Conservation (phyloP, 2,113 vertebrate genomes). For the Myrmecobius fasciatus region DNA sequence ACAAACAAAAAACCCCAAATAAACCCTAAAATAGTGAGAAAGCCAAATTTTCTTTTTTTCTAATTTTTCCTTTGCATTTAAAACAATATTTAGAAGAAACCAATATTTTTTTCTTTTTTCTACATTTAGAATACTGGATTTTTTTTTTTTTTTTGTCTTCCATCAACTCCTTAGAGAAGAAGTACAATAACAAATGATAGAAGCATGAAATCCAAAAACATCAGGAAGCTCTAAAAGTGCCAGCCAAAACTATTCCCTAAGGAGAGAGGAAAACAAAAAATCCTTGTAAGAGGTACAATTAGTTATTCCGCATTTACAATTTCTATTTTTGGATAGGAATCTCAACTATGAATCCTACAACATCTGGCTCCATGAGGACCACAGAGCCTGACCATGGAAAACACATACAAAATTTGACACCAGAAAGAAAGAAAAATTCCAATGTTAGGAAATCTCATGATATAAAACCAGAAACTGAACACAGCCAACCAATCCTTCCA, state of each 20-base stretch:
- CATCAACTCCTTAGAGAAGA: not conserved
- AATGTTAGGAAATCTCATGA: not conserved
- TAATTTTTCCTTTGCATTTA: constrained; percentile 32
- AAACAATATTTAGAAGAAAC: not conserved
- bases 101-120: constrained; percentile 30
- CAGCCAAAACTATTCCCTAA: not conserved
- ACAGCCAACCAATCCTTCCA: not conserved
- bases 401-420: not conserved
- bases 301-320: not conserved
- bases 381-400: not conserved
- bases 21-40: constrained; percentile 44
- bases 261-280: not conserved
- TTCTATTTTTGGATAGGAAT: not conserved
- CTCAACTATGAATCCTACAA: not conserved
- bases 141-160: not conserved
- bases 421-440: not conserved
- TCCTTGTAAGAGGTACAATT: not conserved
- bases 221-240: not conserved
- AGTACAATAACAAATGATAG: not conserved
- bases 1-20: not conserved
- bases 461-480: not conserved
- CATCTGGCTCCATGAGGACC: not conserved
- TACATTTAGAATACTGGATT: not conserved
- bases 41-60: constrained; percentile 11
- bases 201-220: not conserved